Evolutionary conservation across 2,888 invertebrate genomes (phyloP), one percentile per base, ranked within the genome.

Genomic region (Ophion ellenae): DNA sequence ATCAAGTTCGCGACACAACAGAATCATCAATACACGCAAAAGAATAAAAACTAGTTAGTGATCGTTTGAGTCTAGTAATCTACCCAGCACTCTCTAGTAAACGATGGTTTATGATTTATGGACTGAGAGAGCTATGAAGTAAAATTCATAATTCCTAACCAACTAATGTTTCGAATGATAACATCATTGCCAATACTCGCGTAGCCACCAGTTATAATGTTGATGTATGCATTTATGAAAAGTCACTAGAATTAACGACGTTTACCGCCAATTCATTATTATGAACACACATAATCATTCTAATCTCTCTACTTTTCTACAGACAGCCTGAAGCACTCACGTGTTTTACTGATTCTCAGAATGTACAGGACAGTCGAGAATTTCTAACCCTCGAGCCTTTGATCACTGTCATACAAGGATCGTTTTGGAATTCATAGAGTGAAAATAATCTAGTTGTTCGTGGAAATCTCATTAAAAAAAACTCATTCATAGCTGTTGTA

Each of bases 291-390:
- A 61, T 17, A 40, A 64, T 53, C 36, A 36, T 63, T 71, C 47
- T 61, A 69, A 86, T 81, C 83, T 69, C n/a, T 61, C 14, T 45
- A 10, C 64, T 45, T 83, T 83, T 73, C 69, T 57, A 47, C 69
- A 77, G 81, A 83, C 61, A 63, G 74, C 83, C 74, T 14, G 24
- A 83, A 81, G 86, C 75, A 20, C 36, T 57, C n/a, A 6, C 45
- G 61, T 14, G 63, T 63, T n/a, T 40, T 45, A 20, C 10, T 7
- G n/a, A 63, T 53, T 61, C 17, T 45, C 57, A 64, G 82, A 32
- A 73, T 20, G 45, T 67, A 69, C 36, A 40, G 77, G 53, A 20
- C 57, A 57, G 32, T 76, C 47, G 24, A 66, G 28, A 32, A 40
- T 40, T 32, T 32, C 6, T 3, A 47, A 24, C 17, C 24, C 24